Percentiles rank a stretch among this genome's conserved stretches.
Conservation (phyloP, 2,113 vertebrate species). For the Charadrius vociferus region DNA sequence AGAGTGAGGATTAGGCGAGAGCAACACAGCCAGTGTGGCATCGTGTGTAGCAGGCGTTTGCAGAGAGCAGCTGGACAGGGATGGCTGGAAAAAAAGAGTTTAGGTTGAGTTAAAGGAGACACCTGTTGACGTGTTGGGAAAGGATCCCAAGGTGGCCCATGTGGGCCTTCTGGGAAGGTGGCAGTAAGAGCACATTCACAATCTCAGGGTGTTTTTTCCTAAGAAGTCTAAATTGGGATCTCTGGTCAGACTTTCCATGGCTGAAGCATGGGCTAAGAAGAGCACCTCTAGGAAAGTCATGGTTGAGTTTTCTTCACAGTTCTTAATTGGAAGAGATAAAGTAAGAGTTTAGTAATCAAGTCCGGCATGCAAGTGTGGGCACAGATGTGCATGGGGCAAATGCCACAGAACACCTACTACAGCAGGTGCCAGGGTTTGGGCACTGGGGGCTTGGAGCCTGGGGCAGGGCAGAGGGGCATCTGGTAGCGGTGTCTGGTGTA, state of each 20-base stretch:
- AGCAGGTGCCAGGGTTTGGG: not conserved
- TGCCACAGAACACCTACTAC: not conserved
- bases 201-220: not conserved
- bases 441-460: rapidly evolving
- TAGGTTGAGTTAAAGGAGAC: not conserved
- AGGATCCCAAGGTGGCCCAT: not conserved
- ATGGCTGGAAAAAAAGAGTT: not conserved
- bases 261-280: not conserved
- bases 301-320: not conserved
- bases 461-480: not conserved
- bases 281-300: not conserved
- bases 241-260: not conserved
- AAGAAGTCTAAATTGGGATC: not conserved
- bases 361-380: not conserved
- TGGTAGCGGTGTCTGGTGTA: not conserved
- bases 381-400: not conserved
- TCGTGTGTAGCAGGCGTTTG: not conserved
- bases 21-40: not conserved
- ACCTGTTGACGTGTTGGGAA: not conserved
- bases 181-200: not conserved
- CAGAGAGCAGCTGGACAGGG: not conserved
- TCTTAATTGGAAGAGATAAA: not conserved
- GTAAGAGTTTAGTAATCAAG: not conserved
- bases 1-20: not conserved
- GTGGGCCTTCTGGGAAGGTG: not conserved